A percentile compares a stretch with the other conserved stretches of the same genome.
Evolutionary conservation across 2,113 vertebrate species (phyloP).

Genomic region (Leptocoma aspasia): DNA sequence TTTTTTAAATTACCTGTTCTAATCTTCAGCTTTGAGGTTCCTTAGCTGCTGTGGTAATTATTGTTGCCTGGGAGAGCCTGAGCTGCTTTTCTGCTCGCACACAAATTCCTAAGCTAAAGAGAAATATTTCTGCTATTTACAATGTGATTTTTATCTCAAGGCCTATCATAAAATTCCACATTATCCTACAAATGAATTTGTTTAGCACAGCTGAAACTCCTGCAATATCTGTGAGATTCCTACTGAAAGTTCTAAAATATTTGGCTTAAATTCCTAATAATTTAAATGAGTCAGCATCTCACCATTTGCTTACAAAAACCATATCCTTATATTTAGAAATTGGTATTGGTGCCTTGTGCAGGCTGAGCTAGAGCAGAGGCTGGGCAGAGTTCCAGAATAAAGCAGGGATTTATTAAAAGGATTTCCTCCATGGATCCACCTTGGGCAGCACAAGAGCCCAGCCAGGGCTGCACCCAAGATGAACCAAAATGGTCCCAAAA

Average conservation of each 20-base stretch:
- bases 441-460: too few species aligned
- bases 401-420: too few species aligned
- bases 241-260: background rate
- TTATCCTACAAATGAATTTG: background rate
- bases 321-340: background rate
- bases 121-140: background rate
- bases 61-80: background rate
- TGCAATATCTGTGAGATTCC: background rate
- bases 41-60: background rate
- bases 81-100: background rate
- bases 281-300: background rate
- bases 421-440: too few species aligned
- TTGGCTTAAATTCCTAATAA: background rate
- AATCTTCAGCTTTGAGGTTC: background rate
- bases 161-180: background rate
- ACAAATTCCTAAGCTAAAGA: background rate
- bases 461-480: too few species aligned
- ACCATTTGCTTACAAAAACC: background rate
- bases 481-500: too few species aligned
- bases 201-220: background rate
- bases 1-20: background rate
- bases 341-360: too few species aligned
- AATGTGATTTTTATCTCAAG: background rate
- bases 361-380: too few species aligned
- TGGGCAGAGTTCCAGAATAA: too few species aligned